Conservation (phyloP, 2,797 vertebrate genomes). For the Aeoliscus strigatus region DNA sequence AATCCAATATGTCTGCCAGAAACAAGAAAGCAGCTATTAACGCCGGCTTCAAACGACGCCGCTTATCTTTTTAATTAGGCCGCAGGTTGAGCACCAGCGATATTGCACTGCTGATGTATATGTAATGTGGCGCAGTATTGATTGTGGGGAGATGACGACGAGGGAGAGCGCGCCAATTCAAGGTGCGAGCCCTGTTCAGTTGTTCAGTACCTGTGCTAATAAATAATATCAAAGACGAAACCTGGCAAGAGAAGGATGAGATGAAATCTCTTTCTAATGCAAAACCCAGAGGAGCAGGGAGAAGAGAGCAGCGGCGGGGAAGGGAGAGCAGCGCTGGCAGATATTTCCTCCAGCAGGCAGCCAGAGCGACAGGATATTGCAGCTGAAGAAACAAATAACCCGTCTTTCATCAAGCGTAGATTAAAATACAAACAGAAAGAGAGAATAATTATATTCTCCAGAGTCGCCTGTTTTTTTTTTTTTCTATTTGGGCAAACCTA, state of each 20-base stretch:
- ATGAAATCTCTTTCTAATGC: conserved; percentile 68
- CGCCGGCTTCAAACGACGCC: conserved; percentile 48
- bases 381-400: conserved; percentile 65
- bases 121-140: conserved; percentile 55
- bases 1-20: too few relatives aligned
- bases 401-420: conserved; percentile 60
- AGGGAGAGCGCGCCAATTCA: conserved; percentile 33
- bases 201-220: conserved; percentile 53
- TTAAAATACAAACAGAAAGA: conserved; percentile 54
- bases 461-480: conserved; percentile 38
- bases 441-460: conserved; percentile 53
- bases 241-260: conserved; percentile 60
- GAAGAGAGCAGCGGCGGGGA: neutral
- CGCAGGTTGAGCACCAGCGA: conserved; percentile 52
- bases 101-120: conserved; percentile 55
- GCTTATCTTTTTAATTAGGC: conserved; percentile 71
- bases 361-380: conserved; percentile 62
- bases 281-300: conserved; percentile 37
- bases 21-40: too few relatives aligned
- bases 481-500: conserved; percentile 58
- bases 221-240: conserved; percentile 70
- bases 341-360: conserved; percentile 47
- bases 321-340: conserved; percentile 11
- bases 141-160: conserved; percentile 31
- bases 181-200: conserved; percentile 34